Base-by-base conservation (phyloP, 2,113 vertebrate genomes). In the Oreochromis niloticus region DNA sequence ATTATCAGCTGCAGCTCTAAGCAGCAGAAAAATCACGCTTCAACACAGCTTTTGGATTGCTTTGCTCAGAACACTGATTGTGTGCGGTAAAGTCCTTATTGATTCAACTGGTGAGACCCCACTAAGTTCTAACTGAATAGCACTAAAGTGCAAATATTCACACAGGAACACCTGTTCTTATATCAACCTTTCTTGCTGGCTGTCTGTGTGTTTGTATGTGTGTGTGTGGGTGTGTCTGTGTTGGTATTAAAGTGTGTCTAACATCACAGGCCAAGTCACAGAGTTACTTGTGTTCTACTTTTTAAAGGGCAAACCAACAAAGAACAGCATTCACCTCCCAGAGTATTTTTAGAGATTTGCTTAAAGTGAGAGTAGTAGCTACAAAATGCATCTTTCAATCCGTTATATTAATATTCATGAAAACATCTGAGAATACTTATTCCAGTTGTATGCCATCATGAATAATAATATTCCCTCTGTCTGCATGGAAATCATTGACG, bases 271-370 rank as follows among this genome's bases (percentile, higher is more conserved):
- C 80, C 73, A 78, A 61, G 66, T 85, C 68, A 89, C 68, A 93
- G 82, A 90, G 81, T 89, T 87, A 66, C 83, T 52, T 75, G 57
- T 83, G 83, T 89, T 92, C 87, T 81, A 84, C 81, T 91, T 94
- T 94, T 94, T 84, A 92, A 90, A 93, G 88, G 84, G 86, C 87
- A 91, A 90, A 88, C 61, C 81, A 91, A 83, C 85, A 85, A 91
- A 50, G 88, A 90, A 41, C 59, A 89, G 85, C 56, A 46, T 41
- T 91, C 82, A 82, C 52, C 79, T 88, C 7, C 22, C 27, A 55
- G 66, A 80, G 66, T 90, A 84, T 90, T 82, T 90, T 89, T 81
- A 82, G 78, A 83, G 43, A 56, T 54, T 34, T 71, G 43, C 66
- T 81, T 68, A 85, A 85, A 91, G 75, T 80, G 73, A 88, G 71